phyloP scores from a whole-genome alignment of 2,888 invertebrate species.

The Therioaphis trifolii region DNA sequence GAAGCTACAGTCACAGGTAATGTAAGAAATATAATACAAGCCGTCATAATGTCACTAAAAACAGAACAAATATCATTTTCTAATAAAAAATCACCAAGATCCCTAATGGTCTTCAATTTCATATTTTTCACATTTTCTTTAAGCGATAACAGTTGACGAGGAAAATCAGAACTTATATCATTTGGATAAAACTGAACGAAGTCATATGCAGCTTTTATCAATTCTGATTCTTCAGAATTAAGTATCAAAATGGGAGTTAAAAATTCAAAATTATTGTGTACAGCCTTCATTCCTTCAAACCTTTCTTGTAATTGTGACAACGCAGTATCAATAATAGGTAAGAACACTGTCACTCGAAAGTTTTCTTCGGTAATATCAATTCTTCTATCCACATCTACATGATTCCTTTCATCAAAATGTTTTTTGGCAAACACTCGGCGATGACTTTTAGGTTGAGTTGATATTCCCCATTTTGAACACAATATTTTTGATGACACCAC shows the following conservation, averaged over 20 bases:
- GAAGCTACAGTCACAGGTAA: no score
- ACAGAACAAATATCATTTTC: background rate
- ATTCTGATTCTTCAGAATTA: background rate
- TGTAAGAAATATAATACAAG: no score
- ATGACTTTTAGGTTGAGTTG: background rate
- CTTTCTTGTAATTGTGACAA: conserved; percentile 1
- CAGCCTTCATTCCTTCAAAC: background rate
- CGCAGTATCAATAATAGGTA: background rate
- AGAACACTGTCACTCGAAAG: background rate
- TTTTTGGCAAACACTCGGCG: background rate
- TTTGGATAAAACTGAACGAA: background rate
- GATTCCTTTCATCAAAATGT: background rate
- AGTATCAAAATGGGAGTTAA: background rate
- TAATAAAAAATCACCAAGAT: background rate
- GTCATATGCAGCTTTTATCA: background rate
- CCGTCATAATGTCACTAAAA: no score
- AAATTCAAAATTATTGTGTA: conserved; percentile 7
- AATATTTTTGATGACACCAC: background rate
- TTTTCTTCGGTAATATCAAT: conserved; percentile 10
- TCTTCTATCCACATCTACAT: background rate
- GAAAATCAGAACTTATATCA: background rate
- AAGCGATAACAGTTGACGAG: background rate
- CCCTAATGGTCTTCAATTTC: background rate
- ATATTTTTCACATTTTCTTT: background rate
- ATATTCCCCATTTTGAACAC: background rate